Conservation (phyloP, 2,797 vertebrate species). For the Aeoliscus strigatus region DNA sequence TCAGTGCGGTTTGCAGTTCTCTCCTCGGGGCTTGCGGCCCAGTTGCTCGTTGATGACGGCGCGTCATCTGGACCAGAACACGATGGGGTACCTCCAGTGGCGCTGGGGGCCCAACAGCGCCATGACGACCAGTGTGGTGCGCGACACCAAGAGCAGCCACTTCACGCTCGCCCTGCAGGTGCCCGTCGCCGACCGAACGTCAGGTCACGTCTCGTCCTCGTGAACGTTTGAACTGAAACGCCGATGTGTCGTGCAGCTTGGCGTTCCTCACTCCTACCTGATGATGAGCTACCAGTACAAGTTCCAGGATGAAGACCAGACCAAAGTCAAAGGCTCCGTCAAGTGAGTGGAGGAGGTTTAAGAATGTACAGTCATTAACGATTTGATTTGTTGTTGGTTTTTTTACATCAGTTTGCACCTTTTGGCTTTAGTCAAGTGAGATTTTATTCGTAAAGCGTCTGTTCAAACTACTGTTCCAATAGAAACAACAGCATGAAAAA, state of each 20-base stretch:
- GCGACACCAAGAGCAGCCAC: slow-evolving; percentile 94
- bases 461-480: too few species aligned
- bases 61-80: slow-evolving; percentile 94
- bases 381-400: too few species aligned
- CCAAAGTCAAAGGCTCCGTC: slow-evolving; percentile 91
- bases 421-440: too few species aligned
- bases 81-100: slow-evolving; percentile 96
- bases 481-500: too few species aligned
- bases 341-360: slow-evolving; percentile 90
- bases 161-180: slow-evolving; percentile 93
- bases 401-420: too few species aligned
- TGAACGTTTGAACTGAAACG: too few species aligned
- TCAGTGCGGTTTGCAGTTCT: slow-evolving; percentile 92
- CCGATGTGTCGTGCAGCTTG: too few species aligned
- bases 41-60: slow-evolving; percentile 88
- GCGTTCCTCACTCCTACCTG: slow-evolving; percentile 91
- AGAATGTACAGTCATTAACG: too few species aligned
- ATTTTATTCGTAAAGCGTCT: too few species aligned
- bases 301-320: slow-evolving; percentile 98
- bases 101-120: slow-evolving; percentile 93
- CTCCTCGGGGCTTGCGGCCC: slow-evolving; percentile 83
- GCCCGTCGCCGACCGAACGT: slow-evolving; percentile 5
- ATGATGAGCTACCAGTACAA: slow-evolving; percentile 98
- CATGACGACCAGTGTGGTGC: slow-evolving; percentile 94
- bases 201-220: too few species aligned